Evolutionary conservation across 1,140 invertebrate genomes (phyloP), one percentile per base, ranked within the genome.

Genomic region (Coboldia fuscipes): DNA sequence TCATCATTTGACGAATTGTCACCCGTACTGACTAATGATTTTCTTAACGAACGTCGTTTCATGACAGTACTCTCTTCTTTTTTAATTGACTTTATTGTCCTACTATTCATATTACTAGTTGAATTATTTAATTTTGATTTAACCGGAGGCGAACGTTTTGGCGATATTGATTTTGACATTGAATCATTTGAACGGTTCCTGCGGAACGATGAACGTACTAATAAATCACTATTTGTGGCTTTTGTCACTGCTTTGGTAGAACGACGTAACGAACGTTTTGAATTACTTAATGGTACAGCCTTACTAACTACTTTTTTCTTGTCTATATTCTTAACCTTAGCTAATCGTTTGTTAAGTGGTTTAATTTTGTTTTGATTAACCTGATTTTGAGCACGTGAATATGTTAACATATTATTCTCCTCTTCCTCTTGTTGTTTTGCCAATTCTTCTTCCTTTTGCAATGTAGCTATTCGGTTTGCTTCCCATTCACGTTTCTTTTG

Each of bases 401-500:
- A 82, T 2, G 75, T 79, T 20, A 79, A 51, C 14, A 71, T 54
- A 35, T 74, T 70, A 38, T 66, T 63, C 36, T 65, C 62, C 39
- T 70, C 65, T 30, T 73, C 66, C 38, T 73, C 69, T 41, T 67
- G 62, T 24, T 61, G 58, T 24, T 72, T 62, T 30, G 77, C 72
- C 45, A 83, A 71, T 50, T 85, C 76, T 35, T 53, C 52, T 38
- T 55, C 51, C 47, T 78, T 74, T 33, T 72, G 60, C 45, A 72
- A 46, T 0, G 70, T 69, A 33, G 79, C 72, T 37, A 85, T 58
- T 2, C 86, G 70, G 46, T 81, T 78, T 35, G 80, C 56, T 53
- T 96, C 89, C 90, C 92, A 97, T 48, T 94, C 86, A 42, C 77
- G 75, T 57, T 93, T 92, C 55, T 85, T 73, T 39, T 80, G 70